Conservation (phyloP, 2,888 invertebrate species). For the Dryococelus australis region DNA sequence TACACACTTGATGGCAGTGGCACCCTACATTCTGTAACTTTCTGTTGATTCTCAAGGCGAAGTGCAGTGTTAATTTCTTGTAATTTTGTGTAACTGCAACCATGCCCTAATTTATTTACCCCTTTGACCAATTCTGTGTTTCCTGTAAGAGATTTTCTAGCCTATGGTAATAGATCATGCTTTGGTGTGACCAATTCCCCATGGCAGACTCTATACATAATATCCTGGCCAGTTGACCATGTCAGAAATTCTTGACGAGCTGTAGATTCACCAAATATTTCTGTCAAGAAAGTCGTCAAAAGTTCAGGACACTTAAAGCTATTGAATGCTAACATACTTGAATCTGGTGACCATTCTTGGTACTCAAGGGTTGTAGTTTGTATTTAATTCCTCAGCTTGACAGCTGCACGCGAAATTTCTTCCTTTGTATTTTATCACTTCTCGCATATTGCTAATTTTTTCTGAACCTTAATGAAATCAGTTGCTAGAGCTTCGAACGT, state of each 20-base stretch:
- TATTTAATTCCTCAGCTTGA: not conserved
- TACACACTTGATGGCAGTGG: conserved; percentile 11
- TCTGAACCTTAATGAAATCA: not conserved
- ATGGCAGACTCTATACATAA: not conserved
- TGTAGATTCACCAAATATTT: not conserved
- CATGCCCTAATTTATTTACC: conserved; percentile 4
- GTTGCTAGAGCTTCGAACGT: not conserved
- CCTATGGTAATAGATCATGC: not conserved
- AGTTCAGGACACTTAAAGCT: not conserved
- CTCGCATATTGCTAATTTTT: not conserved
- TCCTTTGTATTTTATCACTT: not conserved
- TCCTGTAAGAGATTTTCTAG: not conserved
- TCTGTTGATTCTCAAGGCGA: not conserved
- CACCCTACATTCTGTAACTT: conserved; percentile 1
- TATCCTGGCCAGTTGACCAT: conserved; percentile 6
- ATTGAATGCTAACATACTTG: conserved; percentile 5
- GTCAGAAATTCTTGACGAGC: not conserved
- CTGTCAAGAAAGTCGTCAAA: conserved; percentile 1
- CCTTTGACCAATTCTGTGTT: not conserved
- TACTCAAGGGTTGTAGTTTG: not conserved
- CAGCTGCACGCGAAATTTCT: not conserved
- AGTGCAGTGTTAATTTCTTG: conserved; percentile 12
- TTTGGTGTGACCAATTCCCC: not conserved
- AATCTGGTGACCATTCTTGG: not conserved
- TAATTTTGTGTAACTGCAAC: conserved; percentile 7